phyloP scores from a whole-genome alignment of 2,113 vertebrate genomes.

The Athene noctua region DNA sequence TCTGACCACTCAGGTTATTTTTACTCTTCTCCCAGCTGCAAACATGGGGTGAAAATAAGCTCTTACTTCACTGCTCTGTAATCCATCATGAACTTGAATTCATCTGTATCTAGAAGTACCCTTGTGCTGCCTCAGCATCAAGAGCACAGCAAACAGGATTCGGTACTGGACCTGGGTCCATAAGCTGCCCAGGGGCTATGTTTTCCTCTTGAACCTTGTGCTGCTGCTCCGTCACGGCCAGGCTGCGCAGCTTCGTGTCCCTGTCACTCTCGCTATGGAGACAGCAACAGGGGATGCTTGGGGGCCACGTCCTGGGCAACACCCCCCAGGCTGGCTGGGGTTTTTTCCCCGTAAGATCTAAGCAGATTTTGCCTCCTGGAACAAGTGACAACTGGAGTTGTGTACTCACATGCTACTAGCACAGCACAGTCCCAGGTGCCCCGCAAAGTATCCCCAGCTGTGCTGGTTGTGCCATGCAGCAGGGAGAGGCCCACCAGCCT shows the following conservation, averaged over 20 bases:
- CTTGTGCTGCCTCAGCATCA: neutral
- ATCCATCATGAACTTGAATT: neutral
- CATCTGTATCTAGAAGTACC: neutral
- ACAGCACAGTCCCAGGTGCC: neutral
- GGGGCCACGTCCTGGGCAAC: neutral
- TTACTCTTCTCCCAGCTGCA: neutral
- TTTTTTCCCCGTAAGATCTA: neutral
- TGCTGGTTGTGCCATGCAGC: neutral
- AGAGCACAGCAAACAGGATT: neutral
- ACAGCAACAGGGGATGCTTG: accelerated
- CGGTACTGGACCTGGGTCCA: accelerated
- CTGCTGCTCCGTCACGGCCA: neutral
- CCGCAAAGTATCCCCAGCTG: too few species aligned
- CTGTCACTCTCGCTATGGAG: neutral
- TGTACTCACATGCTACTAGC: accelerated
- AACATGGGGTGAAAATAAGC: neutral
- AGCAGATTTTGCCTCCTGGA: neutral
- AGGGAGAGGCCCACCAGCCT: neutral
- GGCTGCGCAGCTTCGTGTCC: neutral
- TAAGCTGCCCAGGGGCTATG: neutral
- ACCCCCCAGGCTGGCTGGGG: neutral
- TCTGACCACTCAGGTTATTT: neutral
- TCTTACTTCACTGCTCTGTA: neutral
- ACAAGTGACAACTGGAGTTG: neutral
- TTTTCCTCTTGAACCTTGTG: neutral